A percentile compares a stretch with the other conserved stretches of the same genome.
phyloP scores from a whole-genome alignment of 2,888 invertebrate species.

The Macrosoma leucophasiata region DNA sequence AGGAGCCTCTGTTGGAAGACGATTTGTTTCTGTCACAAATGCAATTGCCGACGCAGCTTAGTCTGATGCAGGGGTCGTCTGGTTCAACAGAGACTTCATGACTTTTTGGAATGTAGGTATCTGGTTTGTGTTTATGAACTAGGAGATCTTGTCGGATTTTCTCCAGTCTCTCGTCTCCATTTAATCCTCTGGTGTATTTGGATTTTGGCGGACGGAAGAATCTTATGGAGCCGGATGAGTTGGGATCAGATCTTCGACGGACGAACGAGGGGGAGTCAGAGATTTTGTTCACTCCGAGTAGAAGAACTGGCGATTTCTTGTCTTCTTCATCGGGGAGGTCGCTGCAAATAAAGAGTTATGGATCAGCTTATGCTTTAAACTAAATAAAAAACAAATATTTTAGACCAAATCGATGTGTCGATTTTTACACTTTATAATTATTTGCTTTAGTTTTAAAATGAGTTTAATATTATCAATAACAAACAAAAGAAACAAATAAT shows the following conservation, averaged over 20 bases:
- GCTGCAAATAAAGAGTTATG: constrained; percentile 56
- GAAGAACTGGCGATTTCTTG: constrained; percentile 75
- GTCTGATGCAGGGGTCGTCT: constrained; percentile 46
- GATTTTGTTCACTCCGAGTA: constrained; percentile 77
- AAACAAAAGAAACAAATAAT: neutral
- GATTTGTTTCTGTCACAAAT: constrained; percentile 58
- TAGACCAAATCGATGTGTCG: too few relatives aligned
- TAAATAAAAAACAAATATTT: too few relatives aligned
- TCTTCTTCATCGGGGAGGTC: constrained; percentile 78
- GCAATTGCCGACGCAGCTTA: constrained; percentile 59
- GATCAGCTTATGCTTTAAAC: too few relatives aligned
- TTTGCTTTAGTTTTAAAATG: too few relatives aligned
- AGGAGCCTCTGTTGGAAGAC: constrained; percentile 58
- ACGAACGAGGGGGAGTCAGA: constrained; percentile 61
- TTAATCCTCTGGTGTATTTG: constrained; percentile 62
- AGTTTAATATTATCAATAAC: too few relatives aligned
- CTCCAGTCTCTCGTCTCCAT: constrained; percentile 64
- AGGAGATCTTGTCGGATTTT: constrained; percentile 64
- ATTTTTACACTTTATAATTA: too few relatives aligned
- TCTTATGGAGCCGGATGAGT: constrained; percentile 56
- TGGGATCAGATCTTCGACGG: constrained; percentile 57
- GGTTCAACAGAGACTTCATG: constrained; percentile 53
- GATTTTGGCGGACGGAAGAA: constrained; percentile 65
- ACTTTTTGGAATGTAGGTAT: constrained; percentile 61
- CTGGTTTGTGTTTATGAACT: constrained; percentile 60